Conservation (phyloP, 1,140 invertebrate species). For the Formica selysi region DNA sequence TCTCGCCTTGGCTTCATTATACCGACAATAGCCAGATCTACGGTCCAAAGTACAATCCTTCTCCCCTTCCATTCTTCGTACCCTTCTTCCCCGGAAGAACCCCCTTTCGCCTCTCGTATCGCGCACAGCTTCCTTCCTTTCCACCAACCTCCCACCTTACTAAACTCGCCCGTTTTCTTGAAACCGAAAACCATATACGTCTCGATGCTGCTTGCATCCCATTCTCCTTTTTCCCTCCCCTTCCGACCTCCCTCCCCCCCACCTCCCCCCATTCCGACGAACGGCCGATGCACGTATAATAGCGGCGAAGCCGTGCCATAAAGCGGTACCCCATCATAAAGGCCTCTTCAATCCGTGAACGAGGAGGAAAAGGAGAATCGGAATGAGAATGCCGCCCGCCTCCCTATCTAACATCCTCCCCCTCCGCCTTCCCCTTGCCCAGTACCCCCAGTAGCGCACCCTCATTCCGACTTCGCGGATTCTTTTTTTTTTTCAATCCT, state of each 20-base stretch:
- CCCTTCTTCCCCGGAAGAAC: neutral
- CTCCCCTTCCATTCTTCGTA: neutral
- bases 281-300: conserved; percentile 82
- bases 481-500: conserved; percentile 1
- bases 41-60: conserved; percentile 62
- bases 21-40: conserved; percentile 78
- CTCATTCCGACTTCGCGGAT: neutral
- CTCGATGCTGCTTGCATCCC: conserved; percentile 46
- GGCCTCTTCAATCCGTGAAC: conserved; percentile 80
- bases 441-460: neutral
- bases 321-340: conserved; percentile 81
- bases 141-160: neutral
- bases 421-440: neutral
- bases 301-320: conserved; percentile 78
- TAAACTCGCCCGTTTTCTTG: conserved; percentile 43
- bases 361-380: conserved; percentile 77
- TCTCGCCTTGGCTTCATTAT: conserved; percentile 83
- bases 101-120: conserved; percentile 12
- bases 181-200: conserved; percentile 69
- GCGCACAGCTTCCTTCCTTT: neutral
- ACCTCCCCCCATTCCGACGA: neutral
- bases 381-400: conserved; percentile 74
- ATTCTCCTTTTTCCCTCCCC: neutral
- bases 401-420: conserved; percentile 39
- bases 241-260: neutral